Evolutionary conservation across 2,888 invertebrate genomes (phyloP), one percentile per base, ranked within the genome.

Genomic region (Apoderus coryli): DNA sequence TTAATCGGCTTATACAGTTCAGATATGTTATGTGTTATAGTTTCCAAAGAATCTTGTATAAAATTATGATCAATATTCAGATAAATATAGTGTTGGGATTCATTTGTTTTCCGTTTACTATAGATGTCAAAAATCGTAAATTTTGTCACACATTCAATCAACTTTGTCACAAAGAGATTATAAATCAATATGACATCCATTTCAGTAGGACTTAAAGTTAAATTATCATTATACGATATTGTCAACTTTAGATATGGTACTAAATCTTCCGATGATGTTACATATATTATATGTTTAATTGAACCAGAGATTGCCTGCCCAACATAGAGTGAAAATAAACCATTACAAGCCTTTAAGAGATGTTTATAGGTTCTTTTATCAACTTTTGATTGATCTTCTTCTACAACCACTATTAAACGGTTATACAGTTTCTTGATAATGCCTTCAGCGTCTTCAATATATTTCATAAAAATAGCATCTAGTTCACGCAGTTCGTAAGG

Each of bases 231-330:
- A 28, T 47, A 49, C 19, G 38, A 41, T 14, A 52, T 37, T 3
- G 47, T 46, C 4, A 82, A 48, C 36, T 67, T 65, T 26, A 82
- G 53, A 44, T 70, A 67, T 1, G 79, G 76, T 28, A 74, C 67
- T 22, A 56, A 53, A 4, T 64, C 57, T 2, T 64, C 57, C 39
- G 64, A 54, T 31, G 61, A 57, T 6, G 76, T 61, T 4, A 64
- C 54, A 1, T 66, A 59, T 34, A 74, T 63, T 4, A 81, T 56
- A 38, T 70, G 64, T 24, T 70, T 60, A 25, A 81, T 69, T 4
- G 79, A 77, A 30, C 66, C 60, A 28, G 72, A 66, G 61, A 80
- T 73, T 16, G 75, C 48, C 44, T 72, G 68, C 42, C 74, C 69
- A 42, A 82, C 65, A 53, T 75, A 70, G 44, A 67, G 63, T 22